These are phyloP conservation scores for Rana temporaria DNA, from an alignment of 2,113 vertebrate genomes.

Conservation along the genomic window DNA sequence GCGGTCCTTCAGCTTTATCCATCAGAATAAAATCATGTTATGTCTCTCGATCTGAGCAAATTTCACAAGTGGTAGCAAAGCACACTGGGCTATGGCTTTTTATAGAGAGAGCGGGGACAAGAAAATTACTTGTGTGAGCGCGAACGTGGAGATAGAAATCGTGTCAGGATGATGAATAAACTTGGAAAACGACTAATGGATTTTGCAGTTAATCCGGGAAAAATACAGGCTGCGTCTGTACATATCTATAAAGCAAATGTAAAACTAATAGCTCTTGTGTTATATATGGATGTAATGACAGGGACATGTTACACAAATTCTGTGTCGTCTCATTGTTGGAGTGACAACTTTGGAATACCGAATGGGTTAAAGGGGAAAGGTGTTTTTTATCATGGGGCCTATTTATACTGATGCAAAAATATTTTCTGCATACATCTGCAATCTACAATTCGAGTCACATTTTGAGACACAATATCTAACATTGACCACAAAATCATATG, in stretches of 20 bases:
- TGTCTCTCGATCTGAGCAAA: conserved; percentile 39
- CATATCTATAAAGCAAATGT: conserved; percentile 28
- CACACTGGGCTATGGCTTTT: not conserved
- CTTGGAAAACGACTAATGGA: conserved; percentile 43
- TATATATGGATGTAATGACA: conserved; percentile 19
- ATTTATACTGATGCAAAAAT: no score
- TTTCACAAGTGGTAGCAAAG: conserved; percentile 45
- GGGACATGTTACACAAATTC: not conserved
- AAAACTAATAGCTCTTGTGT: conserved; percentile 15
- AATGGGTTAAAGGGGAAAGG: no score
- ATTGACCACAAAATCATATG: no score
- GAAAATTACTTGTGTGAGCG: conserved; percentile 47
- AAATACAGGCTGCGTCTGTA: conserved; percentile 34
- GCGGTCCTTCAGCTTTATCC: conserved; percentile 40
- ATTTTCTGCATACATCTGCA: no score
- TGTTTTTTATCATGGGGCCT: no score
- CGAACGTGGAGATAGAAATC: conserved; percentile 38
- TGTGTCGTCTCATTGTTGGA: no score
- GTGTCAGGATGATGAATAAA: conserved; percentile 55
- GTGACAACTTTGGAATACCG: no score
- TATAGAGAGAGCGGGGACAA: conserved; percentile 30
- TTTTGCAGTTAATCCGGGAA: conserved; percentile 53
- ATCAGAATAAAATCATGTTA: conserved; percentile 57
- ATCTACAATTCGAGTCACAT: no score
- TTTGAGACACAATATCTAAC: no score